Percentiles rank a stretch among this genome's conserved stretches.
Evolutionary conservation across 2,797 vertebrate species (phyloP).

Genomic region (Aeoliscus strigatus): DNA sequence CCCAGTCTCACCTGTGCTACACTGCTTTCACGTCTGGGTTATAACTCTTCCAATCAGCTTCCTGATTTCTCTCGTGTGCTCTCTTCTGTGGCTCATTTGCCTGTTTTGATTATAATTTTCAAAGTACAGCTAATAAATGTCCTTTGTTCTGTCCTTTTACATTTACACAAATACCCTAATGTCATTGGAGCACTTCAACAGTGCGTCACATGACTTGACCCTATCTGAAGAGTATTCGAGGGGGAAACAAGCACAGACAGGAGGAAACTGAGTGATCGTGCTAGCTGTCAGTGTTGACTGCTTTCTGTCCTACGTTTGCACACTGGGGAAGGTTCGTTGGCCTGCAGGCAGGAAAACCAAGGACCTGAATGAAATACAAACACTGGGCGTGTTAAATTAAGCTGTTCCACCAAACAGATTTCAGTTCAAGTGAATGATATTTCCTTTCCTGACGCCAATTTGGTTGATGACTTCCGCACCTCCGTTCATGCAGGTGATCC

Average conservation of each 20-base stretch:
- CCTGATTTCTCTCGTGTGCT: no score
- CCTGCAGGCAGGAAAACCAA: conserved; percentile 28
- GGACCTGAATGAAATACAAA: conserved; percentile 46
- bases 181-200: conserved; percentile 11
- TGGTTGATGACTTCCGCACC: conserved; percentile 26
- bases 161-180: neutral
- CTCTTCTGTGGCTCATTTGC: no score
- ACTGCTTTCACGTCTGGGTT: no score
- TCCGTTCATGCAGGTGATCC: conserved; percentile 24
- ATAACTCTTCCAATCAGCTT: no score
- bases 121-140: no score
- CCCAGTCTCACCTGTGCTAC: no score
- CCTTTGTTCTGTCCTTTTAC: no score
- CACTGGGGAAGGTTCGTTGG: conserved; percentile 22
- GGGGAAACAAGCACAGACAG: conserved; percentile 26
- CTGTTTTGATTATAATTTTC: no score
- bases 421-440: conserved; percentile 16
- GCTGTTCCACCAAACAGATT: conserved; percentile 30
- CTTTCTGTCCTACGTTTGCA: conserved; percentile 28
- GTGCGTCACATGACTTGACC: conserved; percentile 16
- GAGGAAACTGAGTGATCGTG: conserved; percentile 21
- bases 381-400: conserved; percentile 15
- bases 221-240: no score
- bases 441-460: conserved; percentile 7
- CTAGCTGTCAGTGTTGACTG: conserved; percentile 27